Conservation (phyloP, 2,888 invertebrate species). For the Drosophila merina region DNA sequence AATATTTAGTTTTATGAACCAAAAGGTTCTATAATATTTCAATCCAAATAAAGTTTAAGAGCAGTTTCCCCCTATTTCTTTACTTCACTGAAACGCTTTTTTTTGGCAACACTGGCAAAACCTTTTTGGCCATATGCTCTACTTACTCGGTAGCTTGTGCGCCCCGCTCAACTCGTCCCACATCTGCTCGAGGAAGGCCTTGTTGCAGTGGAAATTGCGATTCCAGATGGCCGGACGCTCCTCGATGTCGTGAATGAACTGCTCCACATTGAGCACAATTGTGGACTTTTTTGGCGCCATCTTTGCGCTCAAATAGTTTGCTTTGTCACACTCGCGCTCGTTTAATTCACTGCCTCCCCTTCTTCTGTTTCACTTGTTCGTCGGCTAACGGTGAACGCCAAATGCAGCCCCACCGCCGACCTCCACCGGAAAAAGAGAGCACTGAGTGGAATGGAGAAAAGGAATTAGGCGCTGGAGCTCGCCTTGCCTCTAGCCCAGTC, state of each 20-base stretch:
- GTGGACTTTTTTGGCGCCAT: conserved; percentile 83
- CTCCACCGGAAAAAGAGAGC: background rate
- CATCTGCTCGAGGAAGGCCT: conserved; percentile 83
- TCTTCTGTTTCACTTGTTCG: conserved; percentile 30
- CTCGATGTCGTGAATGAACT: conserved; percentile 83
- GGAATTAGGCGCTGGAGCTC: conserved; percentile 19
- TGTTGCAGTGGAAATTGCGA: conserved; percentile 84
- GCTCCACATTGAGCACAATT: conserved; percentile 83
- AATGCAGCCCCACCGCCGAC: conserved; percentile 17
- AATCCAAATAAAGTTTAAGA: background rate
- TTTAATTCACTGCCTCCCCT: conserved; percentile 10
- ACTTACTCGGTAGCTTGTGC: conserved; percentile 83
- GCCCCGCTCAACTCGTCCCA: conserved; percentile 83
- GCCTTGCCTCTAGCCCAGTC: background rate
- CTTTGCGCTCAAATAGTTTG: conserved; percentile 30
- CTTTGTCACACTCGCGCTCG: conserved; percentile 28
- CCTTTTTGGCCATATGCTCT: conserved; percentile 12
- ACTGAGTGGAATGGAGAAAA: conserved; percentile 26
- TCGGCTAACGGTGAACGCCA: conserved; percentile 30
- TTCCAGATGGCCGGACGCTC: conserved; percentile 84
- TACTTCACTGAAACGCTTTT: background rate
- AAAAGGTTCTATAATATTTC: too few relatives aligned
- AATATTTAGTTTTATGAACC: too few relatives aligned
- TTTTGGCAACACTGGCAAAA: conserved; percentile 23
- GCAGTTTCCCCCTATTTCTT: background rate